Evolutionary conservation across 1,140 invertebrate genomes (phyloP).

Genomic region (Hycleus cichorii): DNA sequence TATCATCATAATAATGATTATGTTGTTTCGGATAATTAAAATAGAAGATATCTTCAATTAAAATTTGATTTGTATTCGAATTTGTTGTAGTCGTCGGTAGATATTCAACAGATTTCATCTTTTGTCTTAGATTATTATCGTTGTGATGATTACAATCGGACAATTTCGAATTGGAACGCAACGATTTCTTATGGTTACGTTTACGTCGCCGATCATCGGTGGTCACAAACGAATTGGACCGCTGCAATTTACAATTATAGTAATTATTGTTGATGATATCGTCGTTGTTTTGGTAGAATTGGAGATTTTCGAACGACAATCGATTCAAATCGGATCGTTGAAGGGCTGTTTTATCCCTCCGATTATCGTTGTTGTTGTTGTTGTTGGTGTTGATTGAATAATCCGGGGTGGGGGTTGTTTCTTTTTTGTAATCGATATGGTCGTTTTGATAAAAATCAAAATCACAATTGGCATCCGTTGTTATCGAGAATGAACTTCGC

Average conservation of each 20-base stretch:
- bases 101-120: constrained; percentile 30
- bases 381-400: neutral
- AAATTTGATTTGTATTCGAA: constrained; percentile 14
- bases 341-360: constrained; percentile 4
- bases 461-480: constrained; percentile 58
- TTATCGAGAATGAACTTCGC: constrained; percentile 51
- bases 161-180: constrained; percentile 22
- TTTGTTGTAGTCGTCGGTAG: constrained; percentile 14
- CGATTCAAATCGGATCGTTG: constrained; percentile 34
- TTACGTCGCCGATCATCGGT: constrained; percentile 23
- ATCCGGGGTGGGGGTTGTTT: constrained; percentile 17
- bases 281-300: constrained; percentile 2
- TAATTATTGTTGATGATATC: constrained; percentile 27
- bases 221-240: constrained; percentile 35
- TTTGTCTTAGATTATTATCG: neutral
- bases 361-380: neutral
- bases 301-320: constrained; percentile 37
- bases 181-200: constrained; percentile 16
- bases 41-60: constrained; percentile 22
- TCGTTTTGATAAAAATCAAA: constrained; percentile 53
- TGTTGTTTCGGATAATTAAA: constrained; percentile 17
- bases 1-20: constrained; percentile 23
- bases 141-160: constrained; percentile 18
- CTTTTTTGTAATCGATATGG: constrained; percentile 23
- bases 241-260: constrained; percentile 21